phyloP scores from a whole-genome alignment of 2,797 vertebrate species.

The Nyctibius grandis region DNA sequence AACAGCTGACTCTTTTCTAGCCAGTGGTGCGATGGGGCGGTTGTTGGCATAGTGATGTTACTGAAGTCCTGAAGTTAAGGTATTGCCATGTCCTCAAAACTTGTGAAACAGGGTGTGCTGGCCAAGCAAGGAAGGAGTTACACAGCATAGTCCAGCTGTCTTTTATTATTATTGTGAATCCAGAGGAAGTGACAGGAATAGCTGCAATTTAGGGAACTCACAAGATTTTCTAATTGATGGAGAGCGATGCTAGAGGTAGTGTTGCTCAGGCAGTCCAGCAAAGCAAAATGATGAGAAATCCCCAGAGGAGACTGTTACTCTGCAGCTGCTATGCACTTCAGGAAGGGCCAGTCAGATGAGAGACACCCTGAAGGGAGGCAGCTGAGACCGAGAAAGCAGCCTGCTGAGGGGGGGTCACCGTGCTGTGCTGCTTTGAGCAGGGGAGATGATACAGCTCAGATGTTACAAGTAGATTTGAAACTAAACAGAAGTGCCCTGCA shows the following conservation, averaged over 20 bases:
- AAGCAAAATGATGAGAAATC: neutral
- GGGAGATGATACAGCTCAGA: neutral
- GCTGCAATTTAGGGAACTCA: neutral
- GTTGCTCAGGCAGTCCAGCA: neutral
- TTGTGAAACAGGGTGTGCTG: neutral
- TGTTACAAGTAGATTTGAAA: neutral
- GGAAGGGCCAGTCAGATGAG: neutral
- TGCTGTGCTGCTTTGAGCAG: neutral
- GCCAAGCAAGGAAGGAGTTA: neutral
- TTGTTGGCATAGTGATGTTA: neutral
- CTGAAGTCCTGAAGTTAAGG: neutral
- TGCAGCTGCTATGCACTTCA: neutral
- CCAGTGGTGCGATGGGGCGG: neutral
- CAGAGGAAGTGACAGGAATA: neutral
- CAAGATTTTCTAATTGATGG: neutral
- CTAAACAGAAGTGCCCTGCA: neutral
- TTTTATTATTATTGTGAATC: neutral
- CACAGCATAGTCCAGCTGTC: neutral
- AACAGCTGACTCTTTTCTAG: neutral
- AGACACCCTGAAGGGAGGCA: neutral
- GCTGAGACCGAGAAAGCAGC: neutral
- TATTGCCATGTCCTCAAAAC: neutral
- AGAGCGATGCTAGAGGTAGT: neutral
- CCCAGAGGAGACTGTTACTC: neutral
- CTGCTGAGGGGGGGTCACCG: neutral